phyloP scores from a whole-genome alignment of 2,888 invertebrate species.

The Heliconius ismenius region DNA sequence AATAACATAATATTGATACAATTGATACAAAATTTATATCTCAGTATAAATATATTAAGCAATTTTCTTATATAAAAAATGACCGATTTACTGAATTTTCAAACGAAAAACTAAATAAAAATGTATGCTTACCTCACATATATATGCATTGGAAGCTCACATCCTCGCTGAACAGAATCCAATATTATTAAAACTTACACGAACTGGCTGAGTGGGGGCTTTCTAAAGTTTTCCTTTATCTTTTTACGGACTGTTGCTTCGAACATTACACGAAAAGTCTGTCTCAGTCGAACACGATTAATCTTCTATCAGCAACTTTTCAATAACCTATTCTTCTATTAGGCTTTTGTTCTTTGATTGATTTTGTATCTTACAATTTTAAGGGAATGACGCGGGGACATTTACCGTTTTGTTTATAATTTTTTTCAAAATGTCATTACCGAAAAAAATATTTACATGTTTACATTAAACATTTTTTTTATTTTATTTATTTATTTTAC shows the following conservation, averaged over 20 bases:
- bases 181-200: constrained; percentile 47
- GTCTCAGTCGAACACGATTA: constrained; percentile 23
- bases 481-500: too few relatives aligned
- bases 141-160: constrained; percentile 19
- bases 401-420: background rate
- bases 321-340: constrained; percentile 32
- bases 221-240: constrained; percentile 30
- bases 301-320: constrained; percentile 33
- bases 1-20: too few relatives aligned
- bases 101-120: background rate
- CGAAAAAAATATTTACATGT: background rate
- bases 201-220: constrained; percentile 27
- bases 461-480: background rate
- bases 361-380: constrained; percentile 2
- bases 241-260: constrained; percentile 33
- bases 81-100: background rate
- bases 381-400: background rate
- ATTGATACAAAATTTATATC: too few relatives aligned
- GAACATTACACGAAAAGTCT: constrained; percentile 30
- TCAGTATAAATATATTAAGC: background rate
- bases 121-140: background rate
- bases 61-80: background rate
- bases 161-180: constrained; percentile 38
- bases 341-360: constrained; percentile 10
- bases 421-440: background rate